Evolutionary conservation across 2,888 invertebrate genomes (phyloP), one percentile per base, ranked within the genome.

Genomic region (Cantharis nigra): DNA sequence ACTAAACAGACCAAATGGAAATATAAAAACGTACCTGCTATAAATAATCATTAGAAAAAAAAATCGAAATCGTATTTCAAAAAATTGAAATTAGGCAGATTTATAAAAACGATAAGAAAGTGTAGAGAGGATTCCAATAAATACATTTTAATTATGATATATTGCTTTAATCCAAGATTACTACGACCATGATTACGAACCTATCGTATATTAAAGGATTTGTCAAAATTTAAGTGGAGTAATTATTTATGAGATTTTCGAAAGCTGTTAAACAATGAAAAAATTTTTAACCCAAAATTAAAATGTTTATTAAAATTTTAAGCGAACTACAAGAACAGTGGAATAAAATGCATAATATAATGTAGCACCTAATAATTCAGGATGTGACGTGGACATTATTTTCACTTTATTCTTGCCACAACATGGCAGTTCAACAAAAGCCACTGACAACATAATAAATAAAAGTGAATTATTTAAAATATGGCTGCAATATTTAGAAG

Each of bases 121-220:
- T 79, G 78, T 71, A 74, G 79, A 74, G 72, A 79, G 79, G 71
- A 77, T 63, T 71, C 71, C 73, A 75, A 77, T 79, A 79, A 78
- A 78, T 79, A 79, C 76, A 76, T 76, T 78, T 79, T 83, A 83
- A 83, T 83, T 82, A 82, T 83, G 83, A 84, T 81, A 82, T 83
- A 84, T 83, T 80, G 69, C 81, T 77, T 75, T 83, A 84, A 84
- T 83, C 83, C 82, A 69, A 79, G 83, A 83, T 83, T 84, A 83
- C 83, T 83, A 80, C 80, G 79, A 78, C 76, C 82, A 79, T 82
- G 82, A 83, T 83, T 83, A 83, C 81, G 80, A 81, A 78, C 79
- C 78, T 76, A 79, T 72, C 77, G 78, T 84, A 83, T 82, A 84
- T 84, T 82, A 81, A 73, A 77, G 79, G 77, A 79, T 79, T 81